These are phyloP conservation scores for Aromia moschata DNA, from an alignment of 2,888 invertebrate genomes.

Conservation along the genomic window DNA sequence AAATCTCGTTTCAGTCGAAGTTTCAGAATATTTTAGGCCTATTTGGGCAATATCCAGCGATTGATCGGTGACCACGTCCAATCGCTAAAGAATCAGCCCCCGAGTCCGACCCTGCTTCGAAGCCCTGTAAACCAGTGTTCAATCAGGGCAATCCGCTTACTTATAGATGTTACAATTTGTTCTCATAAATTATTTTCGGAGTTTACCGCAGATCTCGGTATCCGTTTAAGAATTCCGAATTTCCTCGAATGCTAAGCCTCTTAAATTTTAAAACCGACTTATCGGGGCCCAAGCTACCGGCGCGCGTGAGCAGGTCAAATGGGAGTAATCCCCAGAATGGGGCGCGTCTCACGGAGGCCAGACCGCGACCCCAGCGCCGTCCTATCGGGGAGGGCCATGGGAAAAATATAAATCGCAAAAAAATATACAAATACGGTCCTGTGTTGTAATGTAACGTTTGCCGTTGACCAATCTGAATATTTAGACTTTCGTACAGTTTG, in stretches of 20 bases:
- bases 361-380: too few species aligned
- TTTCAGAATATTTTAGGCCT: too few species aligned
- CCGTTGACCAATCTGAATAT: too few species aligned
- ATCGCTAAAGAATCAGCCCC: too few species aligned
- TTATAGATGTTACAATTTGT: slow-evolving; percentile 1
- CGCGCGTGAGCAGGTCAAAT: neutral
- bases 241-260: slow-evolving; percentile 12
- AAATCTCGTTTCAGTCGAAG: too few species aligned
- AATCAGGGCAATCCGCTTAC: neutral
- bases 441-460: too few species aligned
- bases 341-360: neutral
- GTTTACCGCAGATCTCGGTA: slow-evolving; percentile 3
- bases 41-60: too few species aligned
- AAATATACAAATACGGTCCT: too few species aligned
- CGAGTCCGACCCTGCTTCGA: neutral
- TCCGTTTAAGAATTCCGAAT: slow-evolving; percentile 8
- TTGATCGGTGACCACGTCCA: too few species aligned
- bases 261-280: slow-evolving; percentile 12
- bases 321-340: neutral
- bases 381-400: too few species aligned
- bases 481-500: too few species aligned
- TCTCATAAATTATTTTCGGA: slow-evolving; percentile 10
- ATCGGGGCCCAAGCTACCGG: neutral
- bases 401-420: too few species aligned
- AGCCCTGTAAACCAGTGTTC: neutral